These are phyloP conservation scores for Trogon melanurus DNA, from an alignment of 2,113 vertebrate species.

Conservation along the genomic window DNA sequence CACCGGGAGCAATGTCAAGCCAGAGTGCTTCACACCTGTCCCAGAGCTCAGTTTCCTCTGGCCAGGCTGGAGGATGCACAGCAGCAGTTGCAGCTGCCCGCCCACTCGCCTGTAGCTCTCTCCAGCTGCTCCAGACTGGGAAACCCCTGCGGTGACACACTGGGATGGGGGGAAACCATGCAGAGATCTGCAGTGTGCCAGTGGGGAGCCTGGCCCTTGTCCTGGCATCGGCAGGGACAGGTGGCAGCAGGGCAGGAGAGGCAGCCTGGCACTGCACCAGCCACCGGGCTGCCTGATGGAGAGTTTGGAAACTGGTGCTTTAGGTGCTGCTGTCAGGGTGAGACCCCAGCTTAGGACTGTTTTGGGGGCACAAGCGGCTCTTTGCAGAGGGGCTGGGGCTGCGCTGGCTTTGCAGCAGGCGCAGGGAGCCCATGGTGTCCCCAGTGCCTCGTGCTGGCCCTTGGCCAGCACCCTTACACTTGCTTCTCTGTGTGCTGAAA, in stretches of 20 bases:
- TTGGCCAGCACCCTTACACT: accelerated
- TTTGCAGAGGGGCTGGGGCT: not conserved
- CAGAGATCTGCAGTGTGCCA: not conserved
- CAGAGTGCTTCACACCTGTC: accelerated
- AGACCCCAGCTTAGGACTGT: not conserved
- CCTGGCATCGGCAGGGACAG: not conserved
- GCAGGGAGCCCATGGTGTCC: not conserved
- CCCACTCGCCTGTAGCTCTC: not conserved
- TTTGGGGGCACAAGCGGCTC: not conserved
- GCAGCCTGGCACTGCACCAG: not conserved
- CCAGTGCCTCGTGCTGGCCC: accelerated
- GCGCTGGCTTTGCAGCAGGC: not conserved
- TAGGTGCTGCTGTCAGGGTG: not conserved
- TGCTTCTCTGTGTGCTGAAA: not conserved
- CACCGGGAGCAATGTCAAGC: accelerated
- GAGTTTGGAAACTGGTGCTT: not conserved
- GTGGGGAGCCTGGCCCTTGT: not conserved
- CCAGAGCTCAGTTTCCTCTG: not conserved
- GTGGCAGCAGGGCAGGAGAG: not conserved
- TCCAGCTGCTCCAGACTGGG: not conserved
- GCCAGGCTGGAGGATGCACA: not conserved
- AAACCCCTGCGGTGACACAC: accelerated
- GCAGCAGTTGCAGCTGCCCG: not conserved
- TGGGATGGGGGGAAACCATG: not conserved
- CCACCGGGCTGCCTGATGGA: accelerated